Conservation (phyloP, 2,113 vertebrate species). For the Myiagra hebetior region DNA sequence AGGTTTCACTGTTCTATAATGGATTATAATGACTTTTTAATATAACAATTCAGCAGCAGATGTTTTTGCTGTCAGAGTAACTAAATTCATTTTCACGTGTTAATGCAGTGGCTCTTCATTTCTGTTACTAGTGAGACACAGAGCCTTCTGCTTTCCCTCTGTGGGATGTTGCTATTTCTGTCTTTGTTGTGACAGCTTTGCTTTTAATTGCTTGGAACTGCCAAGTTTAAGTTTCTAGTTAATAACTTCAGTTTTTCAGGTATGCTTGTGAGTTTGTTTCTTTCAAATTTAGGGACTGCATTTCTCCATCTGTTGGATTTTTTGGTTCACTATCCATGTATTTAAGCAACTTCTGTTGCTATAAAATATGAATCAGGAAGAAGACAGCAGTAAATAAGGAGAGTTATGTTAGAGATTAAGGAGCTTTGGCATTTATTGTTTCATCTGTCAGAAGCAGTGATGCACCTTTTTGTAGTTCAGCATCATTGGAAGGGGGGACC, state of each 20-base stretch:
- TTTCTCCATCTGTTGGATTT: not conserved
- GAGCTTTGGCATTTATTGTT: not conserved
- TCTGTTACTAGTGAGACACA: not conserved
- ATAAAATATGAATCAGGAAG: not conserved
- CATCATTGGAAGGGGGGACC: not conserved
- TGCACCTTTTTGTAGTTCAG: not conserved
- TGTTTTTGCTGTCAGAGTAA: conserved; percentile 29
- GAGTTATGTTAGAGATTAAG: not conserved
- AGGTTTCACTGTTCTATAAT: not conserved
- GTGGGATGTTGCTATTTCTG: conserved; percentile 4
- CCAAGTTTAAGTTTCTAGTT: not conserved
- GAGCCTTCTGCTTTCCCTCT: conserved; percentile 11
- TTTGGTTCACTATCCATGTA: not conserved
- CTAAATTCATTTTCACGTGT: conserved; percentile 25
- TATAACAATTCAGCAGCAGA: not conserved
- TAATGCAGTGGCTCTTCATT: conserved; percentile 18
- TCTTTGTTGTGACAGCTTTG: conserved; percentile 18
- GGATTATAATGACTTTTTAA: conserved; percentile 1
- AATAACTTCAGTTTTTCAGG: not conserved
- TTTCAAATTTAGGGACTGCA: not conserved
- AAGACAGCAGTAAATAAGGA: not conserved
- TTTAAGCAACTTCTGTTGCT: not conserved
- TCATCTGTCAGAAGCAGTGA: not conserved
- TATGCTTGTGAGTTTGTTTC: not conserved
- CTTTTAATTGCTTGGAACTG: conserved; percentile 13